Evolutionary conservation across 2,113 vertebrate species (phyloP), one percentile per base, ranked within the genome.

Genomic region (Ophiodon elongatus): DNA sequence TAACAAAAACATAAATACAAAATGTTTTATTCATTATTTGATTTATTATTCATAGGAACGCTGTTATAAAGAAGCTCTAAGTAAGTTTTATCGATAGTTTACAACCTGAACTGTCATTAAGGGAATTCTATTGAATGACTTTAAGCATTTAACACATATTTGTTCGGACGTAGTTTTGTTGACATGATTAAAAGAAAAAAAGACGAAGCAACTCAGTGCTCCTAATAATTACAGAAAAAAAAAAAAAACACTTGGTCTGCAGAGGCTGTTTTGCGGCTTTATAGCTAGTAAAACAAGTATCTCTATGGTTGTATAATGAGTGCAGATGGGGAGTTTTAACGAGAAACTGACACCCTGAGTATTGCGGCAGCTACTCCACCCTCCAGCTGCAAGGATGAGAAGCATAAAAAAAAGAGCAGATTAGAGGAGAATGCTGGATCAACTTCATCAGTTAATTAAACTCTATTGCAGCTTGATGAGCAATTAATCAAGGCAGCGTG

Each of bases 381-480:
- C 91, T 87, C 77, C 91, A 92, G 91, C 92, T 93, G 93, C 89
- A 88, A 47, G 84, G 89, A 93, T 89, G 87, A 86, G 87, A 73
- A 65, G 83, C 88, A 91, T 85, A 88, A 80, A 62, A 56, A 67
- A 86, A 85, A 73, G 74, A 83, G 71, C 72, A 91, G 89, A 93
- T 94, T 92, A 92, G 83, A 78, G 86, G 88, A 91, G 89, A 92
- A 93, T 92, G 82, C 85, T 85, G 91, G 85, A 94, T 94, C 88
- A 86, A 92, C 91, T 94, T 89, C 92, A 93, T 94, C 93, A 94
- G 90, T 94, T 95, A 95, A 96, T 96, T 95, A 94, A 95, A 94
- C 91, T 93, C 91, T 93, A 94, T 93, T 95, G 93, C 85, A 85
- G 87, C 90, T 93, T 94, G 92, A 95, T 95, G 94, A 96, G 92